Evolutionary conservation across 2,797 vertebrate genomes (phyloP).

Genomic region (Centropyge bicolor): DNA sequence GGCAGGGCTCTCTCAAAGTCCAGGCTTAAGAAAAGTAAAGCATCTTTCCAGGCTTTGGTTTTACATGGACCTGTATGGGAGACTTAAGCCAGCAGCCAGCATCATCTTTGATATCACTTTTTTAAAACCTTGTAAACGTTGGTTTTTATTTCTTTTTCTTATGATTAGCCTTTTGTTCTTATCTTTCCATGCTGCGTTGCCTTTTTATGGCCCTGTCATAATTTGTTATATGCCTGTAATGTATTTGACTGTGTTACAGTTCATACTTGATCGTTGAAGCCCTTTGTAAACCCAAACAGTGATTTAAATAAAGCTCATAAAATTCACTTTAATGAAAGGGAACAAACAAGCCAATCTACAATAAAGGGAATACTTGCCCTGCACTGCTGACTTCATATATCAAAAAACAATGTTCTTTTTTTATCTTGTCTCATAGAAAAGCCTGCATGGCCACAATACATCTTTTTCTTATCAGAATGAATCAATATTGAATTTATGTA

Average conservation of each 20-base stretch:
- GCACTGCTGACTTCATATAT: slow-evolving; percentile 37
- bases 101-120: slow-evolving; percentile 20
- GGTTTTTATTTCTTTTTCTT: slow-evolving; percentile 18
- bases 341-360: slow-evolving; percentile 24
- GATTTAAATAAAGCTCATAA: slow-evolving; percentile 48
- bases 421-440: slow-evolving; percentile 52
- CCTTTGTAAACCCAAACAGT: slow-evolving; percentile 5
- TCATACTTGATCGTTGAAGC: slow-evolving; percentile 17
- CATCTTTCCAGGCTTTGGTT: slow-evolving; percentile 39
- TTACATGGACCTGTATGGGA: slow-evolving; percentile 17
- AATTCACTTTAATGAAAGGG: slow-evolving; percentile 44
- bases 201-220: slow-evolving; percentile 19
- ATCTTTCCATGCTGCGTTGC: background rate
- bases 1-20: slow-evolving; percentile 50
- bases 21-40: slow-evolving; percentile 45
- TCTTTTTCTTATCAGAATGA: slow-evolving; percentile 63
- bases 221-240: slow-evolving; percentile 4
- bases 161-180: slow-evolving; percentile 20
- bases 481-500: slow-evolving; percentile 72
- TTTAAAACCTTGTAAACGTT: slow-evolving; percentile 7
- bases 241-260: slow-evolving; percentile 18
- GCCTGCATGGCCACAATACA: slow-evolving; percentile 42
- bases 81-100: slow-evolving; percentile 26
- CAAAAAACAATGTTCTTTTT: slow-evolving; percentile 31
- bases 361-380: slow-evolving; percentile 26